Evolutionary conservation across 2,797 vertebrate genomes (phyloP).

Genomic region (Chanos chanos): DNA sequence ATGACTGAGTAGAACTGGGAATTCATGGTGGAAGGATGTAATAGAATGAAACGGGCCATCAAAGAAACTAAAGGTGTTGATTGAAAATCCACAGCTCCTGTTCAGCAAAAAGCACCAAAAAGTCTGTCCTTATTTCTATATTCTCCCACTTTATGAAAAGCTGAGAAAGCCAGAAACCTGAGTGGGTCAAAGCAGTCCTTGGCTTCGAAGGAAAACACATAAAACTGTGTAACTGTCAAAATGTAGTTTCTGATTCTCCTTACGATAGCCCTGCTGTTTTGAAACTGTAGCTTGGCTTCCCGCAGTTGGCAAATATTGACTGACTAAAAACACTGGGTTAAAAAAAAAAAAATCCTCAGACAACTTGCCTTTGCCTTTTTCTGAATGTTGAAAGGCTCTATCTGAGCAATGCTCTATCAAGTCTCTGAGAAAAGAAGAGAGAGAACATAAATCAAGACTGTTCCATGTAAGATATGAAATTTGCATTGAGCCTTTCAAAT

Average conservation of each 20-base stretch:
- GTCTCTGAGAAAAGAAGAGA: constrained; percentile 47
- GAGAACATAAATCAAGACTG: constrained; percentile 76
- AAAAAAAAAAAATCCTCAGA: constrained; percentile 42
- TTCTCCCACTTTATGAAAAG: constrained; percentile 4
- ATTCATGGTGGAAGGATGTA: too few relatives aligned
- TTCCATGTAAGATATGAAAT: constrained; percentile 78
- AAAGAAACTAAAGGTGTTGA: constrained; percentile 10
- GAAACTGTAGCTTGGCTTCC: constrained; percentile 51
- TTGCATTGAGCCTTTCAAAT: constrained; percentile 74
- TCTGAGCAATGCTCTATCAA: constrained; percentile 55
- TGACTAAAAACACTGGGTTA: constrained; percentile 38
- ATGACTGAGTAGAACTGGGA: too few relatives aligned
- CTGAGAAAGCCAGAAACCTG: neutral
- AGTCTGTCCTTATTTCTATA: neutral
- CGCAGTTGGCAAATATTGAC: constrained; percentile 68
- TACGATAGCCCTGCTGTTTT: constrained; percentile 55
- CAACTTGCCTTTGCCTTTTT: constrained; percentile 60
- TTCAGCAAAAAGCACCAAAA: neutral
- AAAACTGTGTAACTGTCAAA: constrained; percentile 7
- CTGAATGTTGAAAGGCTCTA: constrained; percentile 63
- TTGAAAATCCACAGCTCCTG: neutral
- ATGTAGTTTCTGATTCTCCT: constrained; percentile 29
- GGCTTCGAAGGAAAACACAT: constrained; percentile 1
- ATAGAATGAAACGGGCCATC: too few relatives aligned
- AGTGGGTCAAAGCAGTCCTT: constrained; percentile 7